phyloP scores from a whole-genome alignment of 2,888 invertebrate species.

The Dilophus febrilis region DNA sequence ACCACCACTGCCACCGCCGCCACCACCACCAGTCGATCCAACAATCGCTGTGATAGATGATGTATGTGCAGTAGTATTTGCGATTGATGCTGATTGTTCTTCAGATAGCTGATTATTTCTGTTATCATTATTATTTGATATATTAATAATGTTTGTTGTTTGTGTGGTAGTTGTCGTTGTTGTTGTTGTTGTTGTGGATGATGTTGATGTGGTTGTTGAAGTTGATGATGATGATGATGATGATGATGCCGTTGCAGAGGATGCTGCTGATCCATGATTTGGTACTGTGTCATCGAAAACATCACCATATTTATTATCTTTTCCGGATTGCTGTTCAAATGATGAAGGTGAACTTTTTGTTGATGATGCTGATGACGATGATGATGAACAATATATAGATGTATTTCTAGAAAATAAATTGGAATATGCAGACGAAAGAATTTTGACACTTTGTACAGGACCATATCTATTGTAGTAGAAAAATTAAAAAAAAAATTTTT shows the following conservation, averaged over 20 bases:
- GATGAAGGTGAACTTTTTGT: too few species aligned
- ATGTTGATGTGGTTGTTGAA: neutral
- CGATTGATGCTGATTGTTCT: too few species aligned
- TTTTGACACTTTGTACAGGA: slow-evolving; percentile 92
- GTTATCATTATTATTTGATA: too few species aligned
- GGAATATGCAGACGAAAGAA: slow-evolving; percentile 42
- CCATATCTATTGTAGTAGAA: slow-evolving; percentile 94
- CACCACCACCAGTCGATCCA: too few species aligned
- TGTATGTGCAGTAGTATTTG: too few species aligned
- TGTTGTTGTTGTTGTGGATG: neutral
- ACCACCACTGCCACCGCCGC: too few species aligned
- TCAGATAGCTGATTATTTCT: too few species aligned
- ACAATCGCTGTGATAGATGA: too few species aligned
- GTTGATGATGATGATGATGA: slow-evolving; percentile 1
- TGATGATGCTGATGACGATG: neutral
- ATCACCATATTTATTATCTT: neutral
- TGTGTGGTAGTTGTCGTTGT: neutral
- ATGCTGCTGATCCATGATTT: slow-evolving; percentile 5
- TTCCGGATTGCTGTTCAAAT: too few species aligned
- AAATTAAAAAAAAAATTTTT: too few species aligned
- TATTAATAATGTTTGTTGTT: too few species aligned
- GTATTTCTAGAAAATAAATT: slow-evolving; percentile 6
- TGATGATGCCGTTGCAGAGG: slow-evolving; percentile 4
- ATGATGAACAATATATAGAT: too few species aligned
- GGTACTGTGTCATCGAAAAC: slow-evolving; percentile 12